phyloP scores from a whole-genome alignment of 2,797 vertebrate genomes.

The Pristis pectinata region DNA sequence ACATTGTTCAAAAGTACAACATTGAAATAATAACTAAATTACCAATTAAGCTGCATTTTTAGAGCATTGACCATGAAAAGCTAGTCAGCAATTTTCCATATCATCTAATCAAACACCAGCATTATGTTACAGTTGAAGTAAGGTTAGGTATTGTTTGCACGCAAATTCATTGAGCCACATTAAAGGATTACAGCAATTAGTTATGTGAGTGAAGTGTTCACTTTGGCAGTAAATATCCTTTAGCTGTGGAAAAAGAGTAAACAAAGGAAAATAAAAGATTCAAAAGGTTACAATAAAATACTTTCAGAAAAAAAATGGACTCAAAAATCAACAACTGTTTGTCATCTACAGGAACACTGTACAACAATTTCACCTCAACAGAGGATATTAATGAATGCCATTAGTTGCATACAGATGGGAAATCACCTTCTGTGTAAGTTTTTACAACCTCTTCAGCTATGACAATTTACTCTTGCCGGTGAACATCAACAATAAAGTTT shows the following conservation, averaged over 20 bases:
- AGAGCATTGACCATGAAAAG: not conserved
- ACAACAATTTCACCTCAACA: not conserved
- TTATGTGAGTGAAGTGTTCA: not conserved
- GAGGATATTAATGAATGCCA: not conserved
- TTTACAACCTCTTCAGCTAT: not conserved
- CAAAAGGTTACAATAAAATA: not conserved
- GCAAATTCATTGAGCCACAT: not conserved
- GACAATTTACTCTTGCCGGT: not conserved
- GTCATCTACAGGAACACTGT: not conserved
- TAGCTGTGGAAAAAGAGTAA: not conserved
- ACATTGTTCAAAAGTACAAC: not conserved
- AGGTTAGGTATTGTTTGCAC: not conserved
- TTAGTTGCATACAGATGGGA: not conserved
- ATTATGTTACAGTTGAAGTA: not conserved
- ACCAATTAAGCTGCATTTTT: not conserved
- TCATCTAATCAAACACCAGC: not conserved
- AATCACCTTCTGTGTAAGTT: not conserved
- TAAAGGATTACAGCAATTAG: not conserved
- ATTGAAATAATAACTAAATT: conserved; percentile 6
- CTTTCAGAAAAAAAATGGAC: not conserved
- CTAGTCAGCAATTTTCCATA: not conserved
- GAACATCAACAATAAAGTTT: not conserved
- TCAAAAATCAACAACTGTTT: not conserved
- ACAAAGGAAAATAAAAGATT: not conserved
- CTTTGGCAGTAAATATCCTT: not conserved